phyloP scores from a whole-genome alignment of 2,797 vertebrate genomes.

The Poecilia picta region DNA sequence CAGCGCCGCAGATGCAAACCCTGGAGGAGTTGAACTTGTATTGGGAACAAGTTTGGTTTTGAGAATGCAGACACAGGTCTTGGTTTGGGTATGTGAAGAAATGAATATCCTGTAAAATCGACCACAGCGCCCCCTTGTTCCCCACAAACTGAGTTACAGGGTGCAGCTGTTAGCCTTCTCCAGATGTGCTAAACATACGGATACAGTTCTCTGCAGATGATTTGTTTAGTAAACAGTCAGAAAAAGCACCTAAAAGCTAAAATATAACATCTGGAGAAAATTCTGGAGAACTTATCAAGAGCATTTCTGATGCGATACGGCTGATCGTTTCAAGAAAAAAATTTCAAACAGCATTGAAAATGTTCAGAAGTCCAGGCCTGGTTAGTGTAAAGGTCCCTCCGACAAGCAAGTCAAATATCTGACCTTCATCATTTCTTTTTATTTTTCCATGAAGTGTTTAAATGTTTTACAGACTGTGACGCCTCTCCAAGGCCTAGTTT shows the following conservation, averaged over 20 bases:
- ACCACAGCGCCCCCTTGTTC: neutral
- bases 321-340: neutral
- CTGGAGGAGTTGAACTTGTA: neutral
- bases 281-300: neutral
- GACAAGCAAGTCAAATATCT: neutral
- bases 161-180: neutral
- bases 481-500: conserved; percentile 9
- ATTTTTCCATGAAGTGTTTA: conserved; percentile 4
- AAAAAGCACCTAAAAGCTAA: neutral
- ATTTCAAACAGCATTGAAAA: neutral
- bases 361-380: neutral
- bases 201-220: neutral
- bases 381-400: neutral
- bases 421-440: conserved; percentile 1
- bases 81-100: neutral
- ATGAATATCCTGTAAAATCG: neutral
- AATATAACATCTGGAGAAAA: neutral
- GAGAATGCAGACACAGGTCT: neutral
- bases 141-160: neutral
- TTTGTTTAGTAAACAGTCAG: neutral
- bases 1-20: neutral
- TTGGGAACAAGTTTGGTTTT: neutral
- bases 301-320: neutral
- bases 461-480: conserved; percentile 14
- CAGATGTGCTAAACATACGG: neutral